These are phyloP conservation scores for Perca flavescens DNA, from an alignment of 2,113 vertebrate genomes.

Conservation along the genomic window DNA sequence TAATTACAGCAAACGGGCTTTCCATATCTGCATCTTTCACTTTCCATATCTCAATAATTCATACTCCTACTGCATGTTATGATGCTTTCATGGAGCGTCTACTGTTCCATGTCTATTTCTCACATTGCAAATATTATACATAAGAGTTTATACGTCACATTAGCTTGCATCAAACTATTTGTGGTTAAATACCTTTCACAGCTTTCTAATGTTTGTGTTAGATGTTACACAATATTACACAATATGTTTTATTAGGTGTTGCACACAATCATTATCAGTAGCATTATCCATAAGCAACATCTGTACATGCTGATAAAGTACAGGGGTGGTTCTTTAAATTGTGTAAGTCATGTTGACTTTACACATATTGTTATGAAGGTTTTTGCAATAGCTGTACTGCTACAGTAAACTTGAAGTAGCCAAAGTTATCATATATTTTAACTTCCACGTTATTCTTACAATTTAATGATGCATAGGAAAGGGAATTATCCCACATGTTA, in stretches of 20 bases:
- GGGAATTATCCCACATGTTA: neutral
- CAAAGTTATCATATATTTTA: neutral
- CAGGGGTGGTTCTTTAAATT: conserved; percentile 19
- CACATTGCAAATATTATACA: neutral
- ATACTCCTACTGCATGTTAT: neutral
- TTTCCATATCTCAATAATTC: neutral
- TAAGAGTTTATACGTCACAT: neutral
- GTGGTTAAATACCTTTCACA: neutral
- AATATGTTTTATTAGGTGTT: neutral
- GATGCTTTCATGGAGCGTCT: neutral
- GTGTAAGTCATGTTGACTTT: conserved; percentile 21
- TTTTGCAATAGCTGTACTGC: neutral
- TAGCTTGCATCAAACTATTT: neutral
- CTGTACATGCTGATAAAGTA: conserved; percentile 56
- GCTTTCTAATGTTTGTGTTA: neutral
- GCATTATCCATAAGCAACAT: conserved; percentile 32
- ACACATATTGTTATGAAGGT: conserved; percentile 8
- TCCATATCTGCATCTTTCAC: neutral
- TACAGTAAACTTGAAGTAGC: neutral
- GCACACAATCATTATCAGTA: conserved; percentile 12
- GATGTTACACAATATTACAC: neutral
- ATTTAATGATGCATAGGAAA: neutral
- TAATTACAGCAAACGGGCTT: conserved; percentile 15
- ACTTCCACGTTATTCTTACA: neutral
- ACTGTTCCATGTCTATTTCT: neutral